Evolutionary conservation across 2,797 vertebrate genomes (phyloP).

Genomic region (Scolopax rusticola): DNA sequence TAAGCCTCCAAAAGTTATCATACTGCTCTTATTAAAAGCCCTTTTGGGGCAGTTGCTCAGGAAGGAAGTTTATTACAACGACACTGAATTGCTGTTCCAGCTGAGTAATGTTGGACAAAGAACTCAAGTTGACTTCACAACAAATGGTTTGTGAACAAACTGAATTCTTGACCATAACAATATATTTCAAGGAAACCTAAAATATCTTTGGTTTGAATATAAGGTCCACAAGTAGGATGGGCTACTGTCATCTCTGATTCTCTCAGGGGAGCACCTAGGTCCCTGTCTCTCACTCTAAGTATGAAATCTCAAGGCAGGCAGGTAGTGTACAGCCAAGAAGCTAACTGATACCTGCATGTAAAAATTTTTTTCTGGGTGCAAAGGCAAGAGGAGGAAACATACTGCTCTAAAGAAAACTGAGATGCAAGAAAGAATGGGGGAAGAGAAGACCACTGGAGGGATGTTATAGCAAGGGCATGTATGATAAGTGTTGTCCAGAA

Average conservation of each 20-base stretch:
- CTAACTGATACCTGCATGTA: not conserved
- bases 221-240: not conserved
- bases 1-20: slow-evolving; percentile 37
- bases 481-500: not conserved
- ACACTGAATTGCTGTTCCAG: not conserved
- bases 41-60: slow-evolving; percentile 22
- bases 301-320: not conserved
- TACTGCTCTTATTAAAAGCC: not conserved
- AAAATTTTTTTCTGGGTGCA: not conserved
- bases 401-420: not conserved
- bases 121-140: not conserved
- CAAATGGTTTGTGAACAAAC: not conserved
- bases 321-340: not conserved
- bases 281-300: not conserved
- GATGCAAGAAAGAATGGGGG: not conserved
- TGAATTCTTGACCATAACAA: not conserved
- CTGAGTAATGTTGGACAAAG: not conserved
- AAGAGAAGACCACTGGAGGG: not conserved
- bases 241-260: not conserved
- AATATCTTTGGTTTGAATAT: not conserved
- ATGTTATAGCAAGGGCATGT: not conserved
- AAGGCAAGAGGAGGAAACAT: not conserved
- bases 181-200: not conserved
- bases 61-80: slow-evolving; percentile 31
- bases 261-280: not conserved